Evolutionary conservation across 2,797 vertebrate genomes (phyloP), one percentile per base, ranked within the genome.

Genomic region (Mus spretus): DNA sequence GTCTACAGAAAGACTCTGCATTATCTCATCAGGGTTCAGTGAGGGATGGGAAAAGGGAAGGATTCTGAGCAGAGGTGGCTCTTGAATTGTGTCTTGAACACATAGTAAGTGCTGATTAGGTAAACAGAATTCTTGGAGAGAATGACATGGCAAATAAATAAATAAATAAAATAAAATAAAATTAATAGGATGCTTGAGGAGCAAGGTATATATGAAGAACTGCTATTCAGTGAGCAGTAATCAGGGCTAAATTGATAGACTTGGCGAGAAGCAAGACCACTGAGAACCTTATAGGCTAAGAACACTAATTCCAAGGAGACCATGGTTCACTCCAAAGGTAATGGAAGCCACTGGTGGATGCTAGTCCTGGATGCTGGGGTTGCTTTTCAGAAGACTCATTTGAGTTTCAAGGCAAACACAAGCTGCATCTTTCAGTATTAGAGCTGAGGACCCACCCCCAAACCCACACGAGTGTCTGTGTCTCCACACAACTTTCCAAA

Each of bases 351-450:
- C 6, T 14, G 75, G 34, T 50, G 9, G 59, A 63, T 89, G 90
- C 88, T 70, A 92, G 87, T 12, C 15, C 28, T 22, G 34, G 83
- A 34, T 28, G 0, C 44, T 17, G 40, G 34, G 57, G 9, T 87
- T 88, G 44, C 53, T 50, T 89, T 95, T 70, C 24, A 34, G 81
- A 78, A 85, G 57, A 70, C 20, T 95, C 59, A 90, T 2, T 63
- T 11, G 14, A 86, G 50, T n/a, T 94, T 80, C 89, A 79, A 3
- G 57, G 28, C 70, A 74, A 92, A 50, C 9, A 34, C 53, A 20
- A 87, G 37, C 14, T 47, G 2, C 3, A 6, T 63, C 22, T n/a
- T n/a, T 90, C 11, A 24, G 8, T 37, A 34, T 89, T 37, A 75
- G 78, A 85, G 75, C 40, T 74, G 61, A 74, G 57, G 26, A 34